These are phyloP conservation scores for Lophochroa leadbeateri DNA, from an alignment of 2,113 vertebrate species.

Conservation along the genomic window DNA sequence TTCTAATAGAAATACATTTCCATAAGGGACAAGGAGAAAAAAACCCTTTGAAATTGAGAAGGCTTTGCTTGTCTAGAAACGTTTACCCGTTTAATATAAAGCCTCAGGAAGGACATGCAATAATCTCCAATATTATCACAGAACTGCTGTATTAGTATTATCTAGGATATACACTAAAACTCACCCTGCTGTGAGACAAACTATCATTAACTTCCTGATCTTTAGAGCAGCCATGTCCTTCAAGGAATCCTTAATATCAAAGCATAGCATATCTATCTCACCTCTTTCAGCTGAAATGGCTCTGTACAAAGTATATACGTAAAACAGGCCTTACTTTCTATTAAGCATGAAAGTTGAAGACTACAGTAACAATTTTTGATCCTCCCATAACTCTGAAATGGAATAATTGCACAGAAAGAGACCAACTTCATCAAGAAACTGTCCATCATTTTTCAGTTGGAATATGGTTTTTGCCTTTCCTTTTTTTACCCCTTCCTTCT, in stretches of 20 bases:
- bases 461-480: neutral
- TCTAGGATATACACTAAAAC: constrained; percentile 19
- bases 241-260: constrained; percentile 23
- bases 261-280: neutral
- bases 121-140: neutral
- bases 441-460: neutral
- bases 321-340: neutral
- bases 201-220: constrained; percentile 23
- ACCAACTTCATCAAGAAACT: neutral
- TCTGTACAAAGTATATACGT: neutral
- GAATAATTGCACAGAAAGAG: neutral
- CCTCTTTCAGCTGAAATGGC: neutral
- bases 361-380: neutral
- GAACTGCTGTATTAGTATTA: neutral
- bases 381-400: neutral
- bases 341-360: neutral
- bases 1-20: neutral
- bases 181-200: neutral
- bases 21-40: neutral
- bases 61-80: neutral
- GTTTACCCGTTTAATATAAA: neutral
- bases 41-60: neutral
- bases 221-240: constrained; percentile 12
- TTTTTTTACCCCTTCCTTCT: neutral
- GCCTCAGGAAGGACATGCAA: neutral